Evolutionary conservation across 2,113 vertebrate genomes (phyloP).

Genomic region (Thalassoma bifasciatum): DNA sequence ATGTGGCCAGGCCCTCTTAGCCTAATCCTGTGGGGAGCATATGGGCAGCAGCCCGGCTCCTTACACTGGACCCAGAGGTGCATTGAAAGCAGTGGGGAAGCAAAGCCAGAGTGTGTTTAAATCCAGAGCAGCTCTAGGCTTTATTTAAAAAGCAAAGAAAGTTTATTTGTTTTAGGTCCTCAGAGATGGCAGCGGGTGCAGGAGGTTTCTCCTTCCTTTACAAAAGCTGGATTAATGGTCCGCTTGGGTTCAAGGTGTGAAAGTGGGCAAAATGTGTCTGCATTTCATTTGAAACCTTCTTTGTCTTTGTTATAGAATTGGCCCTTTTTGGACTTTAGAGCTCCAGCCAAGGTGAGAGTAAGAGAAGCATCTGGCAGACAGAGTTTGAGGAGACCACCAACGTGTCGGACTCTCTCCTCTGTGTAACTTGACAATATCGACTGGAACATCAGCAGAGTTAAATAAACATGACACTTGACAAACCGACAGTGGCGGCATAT

Average conservation of each 20-base stretch:
- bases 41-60: conserved; percentile 73
- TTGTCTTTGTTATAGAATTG: too few relatives aligned
- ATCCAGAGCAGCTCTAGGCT: conserved; percentile 52
- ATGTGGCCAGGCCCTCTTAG: conserved; percentile 64
- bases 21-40: conserved; percentile 76
- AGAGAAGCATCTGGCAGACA: neutral
- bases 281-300: neutral
- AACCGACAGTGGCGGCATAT: conserved; percentile 20
- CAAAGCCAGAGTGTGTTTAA: conserved; percentile 64
- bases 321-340: neutral
- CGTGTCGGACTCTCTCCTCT: neutral
- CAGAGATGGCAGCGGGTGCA: conserved; percentile 40
- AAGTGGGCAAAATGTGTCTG: conserved; percentile 7
- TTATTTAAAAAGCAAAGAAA: conserved; percentile 64
- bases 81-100: conserved; percentile 56
- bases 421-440: neutral
- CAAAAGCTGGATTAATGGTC: conserved; percentile 60
- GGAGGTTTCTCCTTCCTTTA: conserved; percentile 47
- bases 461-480: conserved; percentile 17
- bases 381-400: conserved; percentile 42
- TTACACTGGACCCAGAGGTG: conserved; percentile 63
- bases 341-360: conserved; percentile 31
- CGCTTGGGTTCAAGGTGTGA: conserved; percentile 54
- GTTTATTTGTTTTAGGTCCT: conserved; percentile 76
- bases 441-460: conserved; percentile 18